Evolutionary conservation across 1,140 invertebrate species (phyloP), one percentile per base, ranked within the genome.

Genomic region (Palaemon carinicauda): DNA sequence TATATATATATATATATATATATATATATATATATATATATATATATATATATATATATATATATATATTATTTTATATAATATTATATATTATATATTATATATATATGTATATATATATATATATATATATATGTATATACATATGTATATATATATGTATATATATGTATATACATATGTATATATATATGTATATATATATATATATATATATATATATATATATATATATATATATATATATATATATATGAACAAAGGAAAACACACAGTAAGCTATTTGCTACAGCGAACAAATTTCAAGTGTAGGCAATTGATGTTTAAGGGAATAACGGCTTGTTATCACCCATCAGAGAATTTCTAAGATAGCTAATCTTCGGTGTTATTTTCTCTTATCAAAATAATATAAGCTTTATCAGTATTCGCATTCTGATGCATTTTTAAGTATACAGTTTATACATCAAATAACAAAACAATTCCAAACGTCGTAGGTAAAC

Each of bases 171-270:
- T 69, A 21, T 69, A 69, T 69, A 21, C 29, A 69, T n/a, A 21
- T 69, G 29, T 69, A 21, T 69, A 69, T 69, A n/a, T 21, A 69
- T 27, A 27, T 69, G 17, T 69, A 69, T 69, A 69, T 21, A 29
- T 69, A 69, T 69, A 5, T 69, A 69, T 69, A 10, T 27, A 69
- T 69, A 24, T 69, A 69, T 29, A 69, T 69, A 29, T 27, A 24
- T 69, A 69, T 69, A 12, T 24, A 69, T 69, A 24, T 21, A 27
- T 69, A 27, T 65, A 65, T 65, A 65, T 65, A 65, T 65, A 21
- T 65, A 65, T 65, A 65, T 65, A 65, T 65, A 65, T 65, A 65
- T 65, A 65, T 65, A 65, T 65, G 21, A n/a, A n/a, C n/a, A n/a
- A n/a, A n/a, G n/a, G n/a, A n/a, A n/a, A n/a, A n/a, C n/a, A n/a